Conservation (phyloP, 1,140 invertebrate genomes). For the Nasonia giraulti region DNA sequence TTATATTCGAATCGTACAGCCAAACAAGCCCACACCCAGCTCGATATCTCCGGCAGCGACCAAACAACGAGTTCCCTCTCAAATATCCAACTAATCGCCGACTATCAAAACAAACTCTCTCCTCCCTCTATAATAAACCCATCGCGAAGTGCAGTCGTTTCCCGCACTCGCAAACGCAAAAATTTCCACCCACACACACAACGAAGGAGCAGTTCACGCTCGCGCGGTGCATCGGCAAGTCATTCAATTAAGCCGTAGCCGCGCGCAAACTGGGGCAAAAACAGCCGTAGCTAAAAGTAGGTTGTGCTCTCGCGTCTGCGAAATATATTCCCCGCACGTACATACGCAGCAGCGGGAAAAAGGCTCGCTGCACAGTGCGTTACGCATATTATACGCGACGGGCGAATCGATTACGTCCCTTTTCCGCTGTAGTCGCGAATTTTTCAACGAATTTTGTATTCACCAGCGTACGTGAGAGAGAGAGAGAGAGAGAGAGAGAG, state of each 20-base stretch:
- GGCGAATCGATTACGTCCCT: not conserved
- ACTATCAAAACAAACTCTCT: too few relatives aligned
- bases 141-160: too few relatives aligned
- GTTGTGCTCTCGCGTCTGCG: not conserved
- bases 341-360: not conserved
- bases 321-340: constrained; percentile 28
- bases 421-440: not conserved
- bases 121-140: too few relatives aligned
- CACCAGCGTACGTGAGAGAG: too few relatives aligned
- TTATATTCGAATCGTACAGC: too few relatives aligned
- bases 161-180: too few relatives aligned
- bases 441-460: too few relatives aligned
- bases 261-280: not conserved
- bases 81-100: too few relatives aligned
- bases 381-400: not conserved
- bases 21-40: too few relatives aligned
- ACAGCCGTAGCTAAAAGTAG: not conserved
- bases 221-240: not conserved
- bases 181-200: not conserved
- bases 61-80: too few relatives aligned
- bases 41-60: too few relatives aligned
- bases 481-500: too few relatives aligned
- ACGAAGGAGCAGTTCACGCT: not conserved
- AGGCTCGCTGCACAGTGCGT: not conserved
- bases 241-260: constrained; percentile 18